Base-by-base conservation (phyloP, 2,797 vertebrate species). In the Sebastes jordani region DNA sequence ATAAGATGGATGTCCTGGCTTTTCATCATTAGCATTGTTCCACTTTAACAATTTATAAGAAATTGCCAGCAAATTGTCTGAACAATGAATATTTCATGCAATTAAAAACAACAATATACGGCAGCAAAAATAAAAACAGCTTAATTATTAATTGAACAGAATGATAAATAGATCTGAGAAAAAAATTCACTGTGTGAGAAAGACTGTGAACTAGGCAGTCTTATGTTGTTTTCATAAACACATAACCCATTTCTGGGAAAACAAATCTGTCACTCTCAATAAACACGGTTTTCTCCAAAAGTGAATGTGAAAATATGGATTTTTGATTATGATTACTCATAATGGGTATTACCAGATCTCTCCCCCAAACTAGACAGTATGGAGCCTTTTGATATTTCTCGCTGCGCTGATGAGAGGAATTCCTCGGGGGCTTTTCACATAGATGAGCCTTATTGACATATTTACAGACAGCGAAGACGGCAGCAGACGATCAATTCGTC, bases 41-140 rank as follows among this genome's bases (percentile, higher is more conserved):
- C 92, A 94, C 91, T 96, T 96, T 95, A 95, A 96, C 94, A 96
- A 96, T 96, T 96, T 96, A 96, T 96, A 95, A 94, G 93, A 93
- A 92, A 94, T 94, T 92, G 90, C 90, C 93, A 92, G 90, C 91
- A 94, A 94, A 94, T 95, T 96, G 93, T 95, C 92, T 77, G 90
- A 91, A 87, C 90, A 84, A 95, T 96, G 82, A 96, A 96, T 96
- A 95, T 95, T 96, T 96, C 84, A 96, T 95, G 93, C 91, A 92
- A 95, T 95, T 96, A 96, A 94, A 93, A 96, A 96, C 93, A 96
- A 96, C 95, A 96, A 95, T 96, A 95, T 96, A 91, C 83, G 25
- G 93, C 93, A 87, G 91, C 91, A 87, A 96, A 60, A 96, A 96
- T 95, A 96, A 93, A 95, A 96, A 95, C 96, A 95, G 93, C 92